A percentile compares a stretch with the other conserved stretches of the same genome.
Conservation (phyloP, 2,113 vertebrate species). For the Ailuropoda melanoleuca region DNA sequence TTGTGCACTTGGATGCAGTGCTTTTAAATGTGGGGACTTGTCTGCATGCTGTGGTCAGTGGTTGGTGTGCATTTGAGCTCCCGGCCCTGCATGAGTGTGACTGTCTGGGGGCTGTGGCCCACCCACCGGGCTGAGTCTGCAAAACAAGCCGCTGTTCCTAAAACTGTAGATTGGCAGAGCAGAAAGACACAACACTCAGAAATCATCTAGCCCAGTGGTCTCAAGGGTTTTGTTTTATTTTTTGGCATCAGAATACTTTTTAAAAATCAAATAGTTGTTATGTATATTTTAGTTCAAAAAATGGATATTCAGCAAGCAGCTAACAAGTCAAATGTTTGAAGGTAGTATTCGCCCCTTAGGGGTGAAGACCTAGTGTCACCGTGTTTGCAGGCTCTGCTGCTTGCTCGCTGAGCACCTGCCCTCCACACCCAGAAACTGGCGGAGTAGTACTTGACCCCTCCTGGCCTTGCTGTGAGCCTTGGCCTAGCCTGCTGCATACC, state of each 20-base stretch:
- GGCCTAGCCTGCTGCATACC: too few species aligned
- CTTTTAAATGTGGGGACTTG: background rate
- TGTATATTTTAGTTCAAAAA: background rate
- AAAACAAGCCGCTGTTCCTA: background rate
- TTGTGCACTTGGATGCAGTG: background rate
- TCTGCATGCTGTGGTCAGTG: background rate
- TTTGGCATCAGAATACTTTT: background rate
- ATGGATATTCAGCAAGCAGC: background rate
- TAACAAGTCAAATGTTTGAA: background rate
- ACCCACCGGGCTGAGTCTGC: background rate
- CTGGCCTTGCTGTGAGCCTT: background rate
- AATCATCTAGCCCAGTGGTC: background rate
- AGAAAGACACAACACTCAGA: background rate
- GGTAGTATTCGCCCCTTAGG: background rate
- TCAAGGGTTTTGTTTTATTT: background rate
- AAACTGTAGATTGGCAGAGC: background rate
- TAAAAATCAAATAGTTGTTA: background rate
- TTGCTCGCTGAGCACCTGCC: background rate
- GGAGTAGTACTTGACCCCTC: background rate
- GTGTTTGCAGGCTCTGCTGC: background rate
- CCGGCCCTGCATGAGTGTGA: fast-evolving
- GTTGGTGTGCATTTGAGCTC: background rate
- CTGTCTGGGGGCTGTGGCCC: background rate
- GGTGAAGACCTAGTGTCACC: background rate
- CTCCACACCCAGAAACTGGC: background rate